phyloP scores from a whole-genome alignment of 2,888 invertebrate species.

The Argyresthia goedartella region DNA sequence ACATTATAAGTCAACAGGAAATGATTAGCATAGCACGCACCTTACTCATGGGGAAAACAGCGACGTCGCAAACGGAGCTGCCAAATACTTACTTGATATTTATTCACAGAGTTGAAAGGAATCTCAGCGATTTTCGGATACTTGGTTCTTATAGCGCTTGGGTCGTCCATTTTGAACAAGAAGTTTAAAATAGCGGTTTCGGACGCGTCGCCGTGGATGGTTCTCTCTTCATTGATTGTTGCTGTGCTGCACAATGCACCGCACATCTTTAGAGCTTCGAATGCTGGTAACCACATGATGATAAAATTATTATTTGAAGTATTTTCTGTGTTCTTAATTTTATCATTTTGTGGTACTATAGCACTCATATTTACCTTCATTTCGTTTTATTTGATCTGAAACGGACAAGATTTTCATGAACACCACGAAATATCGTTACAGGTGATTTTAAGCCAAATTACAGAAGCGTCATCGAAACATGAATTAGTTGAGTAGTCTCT shows the following conservation, averaged over 20 bases:
- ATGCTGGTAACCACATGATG: constrained; percentile 51
- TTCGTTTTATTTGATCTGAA: constrained; percentile 30
- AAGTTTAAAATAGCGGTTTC: constrained; percentile 91
- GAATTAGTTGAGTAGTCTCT: too few species aligned
- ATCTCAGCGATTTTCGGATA: constrained; percentile 91
- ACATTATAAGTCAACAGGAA: too few species aligned
- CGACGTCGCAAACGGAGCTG: too few species aligned
- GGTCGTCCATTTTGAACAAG: constrained; percentile 76
- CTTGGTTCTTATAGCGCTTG: constrained; percentile 78
- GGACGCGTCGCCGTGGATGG: constrained; percentile 89
- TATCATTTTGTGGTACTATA: neutral
- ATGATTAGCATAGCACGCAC: too few species aligned
- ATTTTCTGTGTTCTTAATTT: neutral
- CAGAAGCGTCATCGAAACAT: too few species aligned
- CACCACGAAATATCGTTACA: too few species aligned
- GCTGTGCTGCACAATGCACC: constrained; percentile 97
- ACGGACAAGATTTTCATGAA: constrained; percentile 8
- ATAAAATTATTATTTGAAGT: neutral
- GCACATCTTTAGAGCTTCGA: constrained; percentile 86
- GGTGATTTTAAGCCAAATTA: too few species aligned
- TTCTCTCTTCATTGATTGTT: constrained; percentile 86
- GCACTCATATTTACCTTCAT: constrained; percentile 23
- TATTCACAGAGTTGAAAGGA: constrained; percentile 95
- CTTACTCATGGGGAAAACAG: too few species aligned
- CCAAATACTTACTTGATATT: constrained; percentile 76